A percentile compares a stretch with the other conserved stretches of the same genome.
These are phyloP conservation scores for Lathronympha strigana DNA, from an alignment of 2,888 invertebrate species.

Conservation along the genomic window DNA sequence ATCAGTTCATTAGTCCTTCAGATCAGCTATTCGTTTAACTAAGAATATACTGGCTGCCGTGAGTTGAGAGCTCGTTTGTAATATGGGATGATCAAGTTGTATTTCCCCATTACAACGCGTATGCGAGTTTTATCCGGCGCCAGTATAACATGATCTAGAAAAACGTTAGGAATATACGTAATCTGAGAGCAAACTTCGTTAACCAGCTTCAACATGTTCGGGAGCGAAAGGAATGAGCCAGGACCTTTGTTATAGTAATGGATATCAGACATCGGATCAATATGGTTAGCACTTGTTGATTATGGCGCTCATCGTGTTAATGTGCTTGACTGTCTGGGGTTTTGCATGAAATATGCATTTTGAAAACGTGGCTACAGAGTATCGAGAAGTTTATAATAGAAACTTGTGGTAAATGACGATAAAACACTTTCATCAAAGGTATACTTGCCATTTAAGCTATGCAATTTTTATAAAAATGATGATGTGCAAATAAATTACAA, in stretches of 20 bases:
- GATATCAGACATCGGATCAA: slow-evolving; percentile 16
- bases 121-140: not conserved
- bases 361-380: not conserved
- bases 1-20: no score
- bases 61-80: not conserved
- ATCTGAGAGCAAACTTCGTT: not conserved
- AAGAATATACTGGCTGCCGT: not conserved
- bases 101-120: not conserved
- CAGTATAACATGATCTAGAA: not conserved
- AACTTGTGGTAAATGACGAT: not conserved
- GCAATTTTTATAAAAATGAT: no score
- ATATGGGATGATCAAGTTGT: not conserved
- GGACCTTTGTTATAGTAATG: slow-evolving; percentile 33
- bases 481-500: not conserved
- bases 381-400: not conserved
- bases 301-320: not conserved
- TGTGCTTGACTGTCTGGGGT: slow-evolving; percentile 8
- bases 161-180: not conserved
- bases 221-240: not conserved
- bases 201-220: not conserved
- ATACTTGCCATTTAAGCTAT: no score
- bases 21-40: no score
- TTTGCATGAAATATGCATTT: slow-evolving; percentile 10
- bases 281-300: slow-evolving; percentile 32
- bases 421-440: not conserved